Evolutionary conservation across 2,797 vertebrate species (phyloP).

Genomic region (Hipposideros larvatus): DNA sequence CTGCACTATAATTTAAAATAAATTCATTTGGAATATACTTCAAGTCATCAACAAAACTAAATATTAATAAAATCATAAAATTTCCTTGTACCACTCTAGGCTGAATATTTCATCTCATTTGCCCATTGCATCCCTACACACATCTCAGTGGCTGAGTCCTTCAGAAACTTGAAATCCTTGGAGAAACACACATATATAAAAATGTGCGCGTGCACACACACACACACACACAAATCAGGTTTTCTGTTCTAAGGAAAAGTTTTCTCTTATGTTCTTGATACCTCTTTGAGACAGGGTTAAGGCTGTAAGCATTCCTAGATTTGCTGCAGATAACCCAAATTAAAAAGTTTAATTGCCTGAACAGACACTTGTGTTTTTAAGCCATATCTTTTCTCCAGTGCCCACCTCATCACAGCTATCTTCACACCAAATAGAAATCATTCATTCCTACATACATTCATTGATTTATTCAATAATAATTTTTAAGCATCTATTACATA

Average conservation of each 20-base stretch:
- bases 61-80: slow-evolving; percentile 33
- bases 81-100: not conserved
- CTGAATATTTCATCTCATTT: not conserved
- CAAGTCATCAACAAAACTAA: not conserved
- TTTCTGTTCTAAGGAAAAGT: not conserved
- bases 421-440: not conserved
- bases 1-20: slow-evolving; percentile 11
- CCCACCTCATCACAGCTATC: not conserved
- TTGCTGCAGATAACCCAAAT: not conserved
- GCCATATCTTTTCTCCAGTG: not conserved
- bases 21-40: not conserved
- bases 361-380: not conserved
- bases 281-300: not conserved
- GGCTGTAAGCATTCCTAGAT: not conserved
- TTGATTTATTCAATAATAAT: not conserved
- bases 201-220: too few relatives aligned
- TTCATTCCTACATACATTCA: not conserved
- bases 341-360: not conserved
- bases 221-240: not conserved
- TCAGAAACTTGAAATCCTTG: not conserved
- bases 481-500: not conserved
- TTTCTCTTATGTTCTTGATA: not conserved
- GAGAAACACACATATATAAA: not conserved
- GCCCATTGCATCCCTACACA: not conserved
- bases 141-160: not conserved